Evolutionary conservation across 2,888 invertebrate genomes (phyloP).

Genomic region (Resseliella maxima): DNA sequence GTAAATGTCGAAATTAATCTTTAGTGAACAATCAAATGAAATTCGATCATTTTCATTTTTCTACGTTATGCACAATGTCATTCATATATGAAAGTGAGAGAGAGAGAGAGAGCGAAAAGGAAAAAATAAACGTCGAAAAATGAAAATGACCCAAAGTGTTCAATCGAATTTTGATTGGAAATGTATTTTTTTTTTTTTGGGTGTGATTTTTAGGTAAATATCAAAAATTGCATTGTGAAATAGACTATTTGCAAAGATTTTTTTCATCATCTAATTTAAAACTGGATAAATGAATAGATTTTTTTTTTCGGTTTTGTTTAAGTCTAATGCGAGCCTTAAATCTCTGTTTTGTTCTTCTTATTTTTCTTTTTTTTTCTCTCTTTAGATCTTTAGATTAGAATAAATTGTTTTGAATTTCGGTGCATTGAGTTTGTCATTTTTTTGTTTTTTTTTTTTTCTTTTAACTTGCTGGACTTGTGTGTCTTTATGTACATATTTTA

Average conservation of each 20-base stretch:
- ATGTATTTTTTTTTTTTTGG: background rate
- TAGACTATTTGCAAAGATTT: no score
- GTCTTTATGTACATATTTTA: background rate
- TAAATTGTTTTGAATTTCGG: slow-evolving; percentile 31
- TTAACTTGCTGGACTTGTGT: slow-evolving; percentile 49
- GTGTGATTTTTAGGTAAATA: slow-evolving; percentile 3
- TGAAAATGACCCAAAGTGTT: background rate
- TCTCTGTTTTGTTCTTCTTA: background rate
- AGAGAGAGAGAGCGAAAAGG: no score
- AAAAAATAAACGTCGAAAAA: no score
- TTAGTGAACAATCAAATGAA: no score
- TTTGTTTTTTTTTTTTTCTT: background rate
- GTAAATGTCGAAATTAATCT: background rate
- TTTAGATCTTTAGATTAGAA: background rate
- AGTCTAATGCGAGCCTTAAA: background rate
- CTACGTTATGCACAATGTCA: no score
- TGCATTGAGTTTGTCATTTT: slow-evolving; percentile 33
- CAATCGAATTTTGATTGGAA: background rate
- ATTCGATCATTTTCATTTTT: no score
- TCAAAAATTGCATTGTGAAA: slow-evolving; percentile 8
- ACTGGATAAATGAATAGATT: slow-evolving; percentile 25
- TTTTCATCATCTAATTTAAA: background rate
- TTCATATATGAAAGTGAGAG: no score
- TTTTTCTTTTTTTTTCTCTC: background rate
- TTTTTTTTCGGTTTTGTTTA: background rate